These are phyloP conservation scores for Kryptopterus vitreolus DNA, from an alignment of 2,797 vertebrate species.

Conservation along the genomic window DNA sequence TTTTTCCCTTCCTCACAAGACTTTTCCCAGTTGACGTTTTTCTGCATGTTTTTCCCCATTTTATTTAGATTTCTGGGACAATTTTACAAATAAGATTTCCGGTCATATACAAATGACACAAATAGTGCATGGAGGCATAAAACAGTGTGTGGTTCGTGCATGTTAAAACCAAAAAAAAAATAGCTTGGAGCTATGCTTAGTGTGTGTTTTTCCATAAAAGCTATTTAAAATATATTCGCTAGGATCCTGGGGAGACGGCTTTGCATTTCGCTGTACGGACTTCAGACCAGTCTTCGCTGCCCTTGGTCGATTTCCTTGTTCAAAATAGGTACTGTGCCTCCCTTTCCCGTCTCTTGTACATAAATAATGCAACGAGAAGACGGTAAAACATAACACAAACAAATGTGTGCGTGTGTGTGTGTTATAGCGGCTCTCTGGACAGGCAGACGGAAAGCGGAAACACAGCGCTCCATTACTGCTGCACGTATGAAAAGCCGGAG, in stretches of 20 bases:
- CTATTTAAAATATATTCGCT: neutral
- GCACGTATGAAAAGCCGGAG: constrained; percentile 82
- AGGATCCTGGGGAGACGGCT: constrained; percentile 88
- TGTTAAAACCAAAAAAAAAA: too few species aligned
- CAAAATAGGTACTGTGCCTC: constrained; percentile 83
- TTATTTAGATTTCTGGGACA: too few species aligned
- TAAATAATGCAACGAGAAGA: neutral
- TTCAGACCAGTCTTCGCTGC: constrained; percentile 85
- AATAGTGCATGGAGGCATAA: neutral
- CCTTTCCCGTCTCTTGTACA: neutral
- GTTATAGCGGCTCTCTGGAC: constrained; percentile 81
- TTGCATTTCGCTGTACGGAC: constrained; percentile 86
- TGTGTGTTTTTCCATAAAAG: too few species aligned
- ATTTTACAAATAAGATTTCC: too few species aligned
- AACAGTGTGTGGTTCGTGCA: neutral
- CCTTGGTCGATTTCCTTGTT: constrained; percentile 88
- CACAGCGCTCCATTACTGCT: constrained; percentile 86
- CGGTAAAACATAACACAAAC: neutral
- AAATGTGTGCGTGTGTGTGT: neutral
- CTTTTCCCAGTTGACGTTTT: too few species aligned
- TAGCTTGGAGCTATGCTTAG: too few species aligned
- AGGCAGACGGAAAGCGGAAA: constrained; percentile 84
- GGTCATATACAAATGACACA: neutral
- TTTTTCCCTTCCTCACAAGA: too few species aligned
- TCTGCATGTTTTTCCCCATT: too few species aligned